Evolutionary conservation across 1,140 invertebrate genomes (phyloP).

Genomic region (Scaptomyza hsui): DNA sequence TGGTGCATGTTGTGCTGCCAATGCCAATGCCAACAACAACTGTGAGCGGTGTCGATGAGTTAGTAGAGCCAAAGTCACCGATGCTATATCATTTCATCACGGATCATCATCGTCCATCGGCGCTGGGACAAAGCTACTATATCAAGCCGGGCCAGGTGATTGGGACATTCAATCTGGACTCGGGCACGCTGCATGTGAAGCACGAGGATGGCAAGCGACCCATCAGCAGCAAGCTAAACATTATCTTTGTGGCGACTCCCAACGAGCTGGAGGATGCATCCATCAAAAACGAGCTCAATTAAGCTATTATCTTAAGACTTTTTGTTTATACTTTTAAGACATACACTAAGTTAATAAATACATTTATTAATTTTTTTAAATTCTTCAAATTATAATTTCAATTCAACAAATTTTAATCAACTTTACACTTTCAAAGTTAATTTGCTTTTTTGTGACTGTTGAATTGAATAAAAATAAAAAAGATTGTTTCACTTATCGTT

Average conservation of each 20-base stretch:
- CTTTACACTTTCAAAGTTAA: too few relatives aligned
- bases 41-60: slow-evolving; percentile 21
- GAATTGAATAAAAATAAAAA: background rate
- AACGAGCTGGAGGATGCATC: slow-evolving; percentile 9
- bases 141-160: slow-evolving; percentile 67
- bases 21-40: slow-evolving; percentile 16
- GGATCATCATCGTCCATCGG: slow-evolving; percentile 61
- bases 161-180: slow-evolving; percentile 53
- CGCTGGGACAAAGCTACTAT: slow-evolving; percentile 63
- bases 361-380: too few relatives aligned
- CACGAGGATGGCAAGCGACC: slow-evolving; percentile 36
- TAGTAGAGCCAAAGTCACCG: slow-evolving; percentile 27
- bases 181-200: slow-evolving; percentile 44
- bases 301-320: slow-evolving; percentile 12
- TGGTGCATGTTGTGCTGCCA: slow-evolving; percentile 10
- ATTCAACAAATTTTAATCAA: too few relatives aligned
- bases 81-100: slow-evolving; percentile 57
- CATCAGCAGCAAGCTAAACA: slow-evolving; percentile 65
- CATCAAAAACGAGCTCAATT: background rate
- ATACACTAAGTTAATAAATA: too few relatives aligned
- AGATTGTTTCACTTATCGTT: background rate
- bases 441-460: background rate
- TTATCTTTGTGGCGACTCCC: slow-evolving; percentile 58
- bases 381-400: too few relatives aligned
- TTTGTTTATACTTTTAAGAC: background rate